Base-by-base conservation (phyloP, 2,113 vertebrate genomes). In the Podarcis raffonei region DNA sequence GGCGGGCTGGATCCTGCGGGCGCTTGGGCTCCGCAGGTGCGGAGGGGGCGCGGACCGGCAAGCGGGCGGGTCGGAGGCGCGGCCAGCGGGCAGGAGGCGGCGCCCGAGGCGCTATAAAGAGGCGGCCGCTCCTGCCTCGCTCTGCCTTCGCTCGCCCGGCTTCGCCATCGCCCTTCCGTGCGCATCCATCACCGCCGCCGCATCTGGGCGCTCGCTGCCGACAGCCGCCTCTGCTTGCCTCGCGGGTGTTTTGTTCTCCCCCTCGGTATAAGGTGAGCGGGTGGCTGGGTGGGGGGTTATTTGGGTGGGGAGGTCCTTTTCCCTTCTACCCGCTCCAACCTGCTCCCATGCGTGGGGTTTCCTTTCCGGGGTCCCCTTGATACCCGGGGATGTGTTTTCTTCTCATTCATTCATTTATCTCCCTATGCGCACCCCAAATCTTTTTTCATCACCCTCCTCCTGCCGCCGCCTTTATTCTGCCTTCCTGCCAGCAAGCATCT, bases 61-160 rank as follows among this genome's bases (percentile, higher is more conserved):
- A 22, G 20, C 20, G n/a, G 27, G 53, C 48, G 27, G 27, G 53
- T 16, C 0, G 78, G 8, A n/a, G 53, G 79, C 79, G 25, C 6
- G n/a, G 79, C 77, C 9, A 23, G 72, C 30, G 12, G 27, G 27
- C 30, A 15, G 48, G 37, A 7, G 83, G 39, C 25, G 9, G 37
- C 1, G 27, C 37, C 66, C 8, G 37, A 27, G 9, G 59, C 59
- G 59, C 16, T 32, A 32, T 53, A 57, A 84, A 30, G 5, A 4
- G 30, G 7, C 30, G 6, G 20, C 30, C 20, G 68, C 18, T 25
- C 20, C 23, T 6, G 5, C 72, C 6, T 2, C 42, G 23, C 23
- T 2, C 16, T 9, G 32, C 15, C 13, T 12, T 8, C 11, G 11
- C 11, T 1, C 4, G 3, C 11, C 22, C 25, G 7, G 2, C 12